Percentiles rank a stretch among this genome's conserved stretches.
Evolutionary conservation across 2,797 vertebrate species (phyloP).

Genomic region (Pseudochaenichthys georgianus): DNA sequence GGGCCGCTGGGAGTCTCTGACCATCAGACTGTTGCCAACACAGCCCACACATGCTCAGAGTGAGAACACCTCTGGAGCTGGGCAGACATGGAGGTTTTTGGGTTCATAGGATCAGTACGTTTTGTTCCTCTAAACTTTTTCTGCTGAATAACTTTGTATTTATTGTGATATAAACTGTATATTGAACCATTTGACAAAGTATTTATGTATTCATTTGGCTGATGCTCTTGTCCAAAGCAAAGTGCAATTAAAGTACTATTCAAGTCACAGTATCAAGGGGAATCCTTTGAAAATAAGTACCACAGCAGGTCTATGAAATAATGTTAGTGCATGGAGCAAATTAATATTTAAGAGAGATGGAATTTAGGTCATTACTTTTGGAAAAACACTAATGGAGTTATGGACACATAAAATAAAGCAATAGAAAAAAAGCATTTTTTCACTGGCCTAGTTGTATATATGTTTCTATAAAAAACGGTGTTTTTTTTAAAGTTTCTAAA

Average conservation of each 20-base stretch:
- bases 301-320: background rate
- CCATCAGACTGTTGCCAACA: slow-evolving; percentile 27
- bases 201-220: background rate
- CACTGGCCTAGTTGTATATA: background rate
- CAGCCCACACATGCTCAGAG: slow-evolving; percentile 10
- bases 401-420: background rate
- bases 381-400: too few species aligned
- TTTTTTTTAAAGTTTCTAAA: too few species aligned
- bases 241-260: background rate
- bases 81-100: background rate
- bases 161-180: background rate
- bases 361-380: too few species aligned
- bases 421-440: background rate
- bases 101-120: slow-evolving; percentile 7
- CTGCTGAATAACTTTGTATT: background rate
- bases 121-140: slow-evolving; percentile 6
- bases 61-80: slow-evolving; percentile 13
- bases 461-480: background rate
- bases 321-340: too few species aligned
- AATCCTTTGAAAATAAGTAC: background rate
- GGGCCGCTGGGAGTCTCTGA: slow-evolving; percentile 13
- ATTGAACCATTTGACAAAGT: background rate
- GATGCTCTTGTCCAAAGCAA: background rate
- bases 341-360: too few species aligned
- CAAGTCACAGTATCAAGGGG: background rate